Evolutionary conservation across 2,113 vertebrate genomes (phyloP), one percentile per base, ranked within the genome.

Genomic region (Kobus ellipsiprymnus): DNA sequence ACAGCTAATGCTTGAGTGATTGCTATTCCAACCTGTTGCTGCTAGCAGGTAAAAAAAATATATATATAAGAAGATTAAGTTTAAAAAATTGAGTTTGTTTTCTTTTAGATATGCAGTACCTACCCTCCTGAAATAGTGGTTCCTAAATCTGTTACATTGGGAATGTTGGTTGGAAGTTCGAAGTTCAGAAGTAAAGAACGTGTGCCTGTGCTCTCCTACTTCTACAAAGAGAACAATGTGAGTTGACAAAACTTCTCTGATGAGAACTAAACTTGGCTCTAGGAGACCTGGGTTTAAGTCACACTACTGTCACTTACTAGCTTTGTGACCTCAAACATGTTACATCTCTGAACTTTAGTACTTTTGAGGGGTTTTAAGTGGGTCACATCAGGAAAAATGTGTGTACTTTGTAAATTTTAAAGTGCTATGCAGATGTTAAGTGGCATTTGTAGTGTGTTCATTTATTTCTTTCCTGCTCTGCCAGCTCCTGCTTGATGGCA

Each of bases 131-230:
- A 99, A 85, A 94, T 99, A 15, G 98, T 98, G 94, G 94, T 99
- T 87, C 99, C 99, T 23, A 99, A 98, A 97, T 98, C 97, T 80
- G 98, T 99, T 95, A 98, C 44, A 59, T 98, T 89, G 94, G 97
- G 98, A 0, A 99, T 97, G 12, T 98, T 99, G 96, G 97, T 99
- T 19, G 99, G 99, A 92, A 99, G 99, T 46, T 98, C 99, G 1
- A 99, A 98, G 98, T 99, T 99, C 98, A 98, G 99, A 97, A 99
- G 99, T 98, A 99, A 99, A 98, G 99, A 99, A 48, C 96, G 99
- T 74, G 98, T 99, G 90, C 99, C 99, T 1, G 99, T 99, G 80
- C 99, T 99, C 74, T 99, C 98, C 2, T 99, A 99, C 98, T 98
- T 99, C 5, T 98, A 98, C 96, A 99, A 99, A 98, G 98, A 99